Conservation (phyloP, 2,888 invertebrate genomes). For the Aricia artaxerxes region DNA sequence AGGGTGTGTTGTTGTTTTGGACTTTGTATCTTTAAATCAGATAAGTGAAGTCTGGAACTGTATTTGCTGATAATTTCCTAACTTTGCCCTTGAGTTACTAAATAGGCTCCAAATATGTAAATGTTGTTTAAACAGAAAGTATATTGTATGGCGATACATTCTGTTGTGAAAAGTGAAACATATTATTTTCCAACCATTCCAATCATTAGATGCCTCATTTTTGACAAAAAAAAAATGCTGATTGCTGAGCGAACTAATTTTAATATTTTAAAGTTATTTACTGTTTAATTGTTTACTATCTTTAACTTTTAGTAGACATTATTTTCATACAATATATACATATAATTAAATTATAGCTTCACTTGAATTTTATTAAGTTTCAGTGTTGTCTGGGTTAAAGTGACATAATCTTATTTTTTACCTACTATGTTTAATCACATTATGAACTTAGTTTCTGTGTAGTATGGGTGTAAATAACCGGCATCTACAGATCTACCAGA, state of each 20-base stretch:
- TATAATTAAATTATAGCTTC: too few relatives aligned
- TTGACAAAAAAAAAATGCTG: not conserved
- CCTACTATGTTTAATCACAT: not conserved
- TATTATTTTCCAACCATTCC: not conserved
- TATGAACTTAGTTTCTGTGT: not conserved
- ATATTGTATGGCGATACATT: not conserved
- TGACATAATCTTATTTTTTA: not conserved
- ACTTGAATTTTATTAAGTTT: not conserved
- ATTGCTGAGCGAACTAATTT: not conserved
- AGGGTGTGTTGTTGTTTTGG: constrained; percentile 29
- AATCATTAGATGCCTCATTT: not conserved
- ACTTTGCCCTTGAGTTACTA: not conserved
- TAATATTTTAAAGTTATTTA: not conserved
- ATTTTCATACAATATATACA: too few relatives aligned
- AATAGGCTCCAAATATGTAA: not conserved
- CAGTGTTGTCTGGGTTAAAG: not conserved
- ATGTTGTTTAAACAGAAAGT: not conserved
- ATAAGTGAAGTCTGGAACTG: not conserved
- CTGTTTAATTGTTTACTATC: too few relatives aligned
- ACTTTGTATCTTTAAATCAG: constrained; percentile 33
- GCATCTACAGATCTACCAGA: too few relatives aligned
- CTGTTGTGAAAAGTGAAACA: not conserved
- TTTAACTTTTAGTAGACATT: too few relatives aligned
- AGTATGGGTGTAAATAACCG: too few relatives aligned
- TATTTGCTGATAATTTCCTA: not conserved